Evolutionary conservation across 2,888 invertebrate genomes (phyloP), one percentile per base, ranked within the genome.

Genomic region (Pheosia tremula): DNA sequence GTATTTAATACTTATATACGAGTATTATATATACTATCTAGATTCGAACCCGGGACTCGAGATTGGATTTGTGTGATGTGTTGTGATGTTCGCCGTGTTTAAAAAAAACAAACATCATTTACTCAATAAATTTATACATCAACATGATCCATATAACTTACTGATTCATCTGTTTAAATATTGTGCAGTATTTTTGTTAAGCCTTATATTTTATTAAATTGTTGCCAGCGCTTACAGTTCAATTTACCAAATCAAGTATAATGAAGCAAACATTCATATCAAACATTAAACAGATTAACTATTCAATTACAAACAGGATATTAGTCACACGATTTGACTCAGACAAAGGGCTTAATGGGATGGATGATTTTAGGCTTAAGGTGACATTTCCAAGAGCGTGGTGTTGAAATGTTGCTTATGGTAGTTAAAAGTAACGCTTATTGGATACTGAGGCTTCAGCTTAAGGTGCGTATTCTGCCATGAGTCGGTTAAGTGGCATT

Each of bases 201-300:
- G n/a, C 4, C 11, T 5, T n/a, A 47, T 11, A 47, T 47, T 24
- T n/a, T 0, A 47, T 47, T n/a, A n/a, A 5, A 47, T 11, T 11
- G n/a, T 47, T 6, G 9, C n/a, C n/a, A 47, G 5, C 41, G 3
- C 41, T 47, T 43, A n/a, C 9, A 47, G n/a, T 47, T 5, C 47
- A 47, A 47, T 47, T n/a, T 10, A 43, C 43, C 43, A 8, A 43
- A 43, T 9, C 43, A 8, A 4, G 4, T 43, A 4, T 50, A 50
- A 8, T 50, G 50, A 24, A 24, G 24, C 50, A 24, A 13, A 50
- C 10, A 50, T 50, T 50, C 7, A 50, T 7, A 24, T 50, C 13
- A 47, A n/a, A n/a, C 13, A 50, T 50, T n/a, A 50, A 50, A 50
- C 50, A 50, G 50, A 50, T 50, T 50, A 47, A 24, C 50, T 5